Evolutionary conservation across 2,888 invertebrate species (phyloP).

Genomic region (Harpalus rufipes): DNA sequence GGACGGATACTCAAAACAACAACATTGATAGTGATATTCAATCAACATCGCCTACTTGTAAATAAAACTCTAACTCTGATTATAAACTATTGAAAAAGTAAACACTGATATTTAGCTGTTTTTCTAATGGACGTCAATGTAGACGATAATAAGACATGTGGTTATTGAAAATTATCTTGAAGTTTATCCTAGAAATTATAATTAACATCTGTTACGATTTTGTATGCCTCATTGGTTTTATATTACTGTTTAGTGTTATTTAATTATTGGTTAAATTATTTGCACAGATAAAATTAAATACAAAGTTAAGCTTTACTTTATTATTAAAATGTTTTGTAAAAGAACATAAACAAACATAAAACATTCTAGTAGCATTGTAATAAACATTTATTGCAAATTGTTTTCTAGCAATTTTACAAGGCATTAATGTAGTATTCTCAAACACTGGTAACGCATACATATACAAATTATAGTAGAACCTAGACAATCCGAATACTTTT

Average conservation of each 20-base stretch:
- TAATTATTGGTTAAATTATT: background rate
- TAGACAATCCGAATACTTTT: no score
- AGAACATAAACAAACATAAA: background rate
- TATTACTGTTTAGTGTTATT: constrained; percentile 5
- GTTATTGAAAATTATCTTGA: constrained; percentile 12
- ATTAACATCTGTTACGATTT: constrained; percentile 37
- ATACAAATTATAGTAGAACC: no score
- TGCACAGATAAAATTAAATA: background rate
- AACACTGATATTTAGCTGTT: constrained; percentile 14
- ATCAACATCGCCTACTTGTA: constrained; percentile 43
- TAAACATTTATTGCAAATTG: background rate
- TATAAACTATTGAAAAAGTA: constrained; percentile 9
- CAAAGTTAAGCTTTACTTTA: background rate
- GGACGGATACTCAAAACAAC: constrained; percentile 25
- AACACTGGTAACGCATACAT: no score
- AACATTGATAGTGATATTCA: constrained; percentile 25
- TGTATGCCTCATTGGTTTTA: constrained; percentile 18
- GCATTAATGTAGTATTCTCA: no score
- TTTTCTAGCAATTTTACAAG: background rate
- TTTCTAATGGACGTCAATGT: constrained; percentile 34
- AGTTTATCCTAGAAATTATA: background rate
- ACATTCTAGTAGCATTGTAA: background rate
- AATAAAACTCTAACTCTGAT: constrained; percentile 13
- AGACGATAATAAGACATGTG: constrained; percentile 3
- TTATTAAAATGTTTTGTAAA: background rate